Evolutionary conservation across 2,888 invertebrate species (phyloP), one percentile per base, ranked within the genome.

Genomic region (Ischnus inquisitorius): DNA sequence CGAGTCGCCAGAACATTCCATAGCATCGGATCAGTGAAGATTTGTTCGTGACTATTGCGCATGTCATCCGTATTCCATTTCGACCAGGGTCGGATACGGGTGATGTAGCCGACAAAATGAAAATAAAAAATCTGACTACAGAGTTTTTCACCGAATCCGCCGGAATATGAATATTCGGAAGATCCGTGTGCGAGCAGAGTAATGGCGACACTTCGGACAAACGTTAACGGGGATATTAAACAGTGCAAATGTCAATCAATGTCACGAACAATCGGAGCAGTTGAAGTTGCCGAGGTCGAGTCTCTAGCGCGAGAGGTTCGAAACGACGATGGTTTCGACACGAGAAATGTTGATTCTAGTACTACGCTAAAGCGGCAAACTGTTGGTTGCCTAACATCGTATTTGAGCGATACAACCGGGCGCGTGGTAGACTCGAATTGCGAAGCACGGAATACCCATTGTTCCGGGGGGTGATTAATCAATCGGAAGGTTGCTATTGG

Each of bases 381-480:
- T 34, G n/a, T 5, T 16, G 54, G 54, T 12, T 16, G 16, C 51
- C 12, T 19, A 34, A 34, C 34, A 22, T 39, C 39, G 34, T 41
- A 54, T 19, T 46, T 16, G 74, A 28, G 60, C 19, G 46, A 3
- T 25, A 51, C 39, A 16, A 39, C 39, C 16, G 16, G 16, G 16
- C 16, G 64, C 16, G 10, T 14, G n/a, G 19, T 16, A 34, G 43
- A 39, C 10, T 28, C n/a, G 19, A 12, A 64, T 69, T 34, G 39
- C 54, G 51, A 69, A 54, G 34, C 69, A 51, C 51, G 51, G 19
- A 51, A 48, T 57, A 43, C 16, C 28, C 10, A 68, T 57, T 69
- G 77, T 68, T 22, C 57, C 10, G 34, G 68, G 51, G 54, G 69
- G 69, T 77, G 69, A 69, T 77, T 77, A 76, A 67, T 76, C 76